Evolutionary conservation across 2,797 vertebrate species (phyloP).

Genomic region (Coracias cyanogaster): DNA sequence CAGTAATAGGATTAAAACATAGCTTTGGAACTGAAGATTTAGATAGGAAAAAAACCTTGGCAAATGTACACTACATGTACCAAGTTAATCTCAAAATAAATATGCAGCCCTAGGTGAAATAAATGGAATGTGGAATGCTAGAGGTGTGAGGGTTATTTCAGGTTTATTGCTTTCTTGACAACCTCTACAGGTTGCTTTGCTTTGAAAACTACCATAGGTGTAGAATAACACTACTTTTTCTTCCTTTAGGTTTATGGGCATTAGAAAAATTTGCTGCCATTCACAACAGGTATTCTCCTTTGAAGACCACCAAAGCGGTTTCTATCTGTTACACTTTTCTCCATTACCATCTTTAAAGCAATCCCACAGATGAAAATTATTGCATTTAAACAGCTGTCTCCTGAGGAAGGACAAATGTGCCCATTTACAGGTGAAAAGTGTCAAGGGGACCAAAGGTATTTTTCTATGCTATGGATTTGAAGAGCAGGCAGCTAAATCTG

Average conservation of each 20-base stretch:
- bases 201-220: not conserved
- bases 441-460: not conserved
- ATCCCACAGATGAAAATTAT: not conserved
- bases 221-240: not conserved
- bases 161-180: not conserved
- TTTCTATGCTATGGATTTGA: not conserved
- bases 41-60: constrained; percentile 89
- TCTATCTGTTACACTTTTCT: not conserved
- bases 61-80: constrained; percentile 87
- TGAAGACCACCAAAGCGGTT: not conserved
- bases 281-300: not conserved
- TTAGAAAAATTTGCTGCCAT: not conserved
- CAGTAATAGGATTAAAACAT: constrained; percentile 94
- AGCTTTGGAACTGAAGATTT: constrained; percentile 89
- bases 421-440: not conserved
- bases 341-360: not conserved
- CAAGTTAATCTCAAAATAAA: constrained; percentile 90
- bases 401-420: not conserved
- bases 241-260: not conserved
- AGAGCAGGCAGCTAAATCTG: not conserved
- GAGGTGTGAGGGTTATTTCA: not conserved
- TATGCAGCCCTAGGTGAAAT: constrained; percentile 74
- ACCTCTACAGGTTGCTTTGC: not conserved
- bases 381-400: not conserved
- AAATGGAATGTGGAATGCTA: constrained; percentile 66